phyloP scores from a whole-genome alignment of 1,140 invertebrate species.

The Apis cerana region DNA sequence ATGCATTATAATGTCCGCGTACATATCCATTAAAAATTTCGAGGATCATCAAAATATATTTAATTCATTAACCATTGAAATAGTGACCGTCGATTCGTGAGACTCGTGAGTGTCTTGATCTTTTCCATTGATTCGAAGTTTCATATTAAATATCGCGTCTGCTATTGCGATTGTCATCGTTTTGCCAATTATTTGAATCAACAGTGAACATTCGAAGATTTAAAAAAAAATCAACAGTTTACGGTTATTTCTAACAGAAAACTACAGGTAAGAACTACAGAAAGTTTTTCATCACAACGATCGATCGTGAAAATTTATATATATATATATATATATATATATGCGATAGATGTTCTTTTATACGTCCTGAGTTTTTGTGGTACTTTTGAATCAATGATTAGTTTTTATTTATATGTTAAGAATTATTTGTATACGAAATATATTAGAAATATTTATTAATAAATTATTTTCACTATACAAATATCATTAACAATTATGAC shows the following conservation, averaged over 20 bases:
- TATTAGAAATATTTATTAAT: background rate
- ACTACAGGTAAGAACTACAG: constrained; percentile 45
- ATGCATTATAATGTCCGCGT: constrained; percentile 66
- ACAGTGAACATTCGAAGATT: background rate
- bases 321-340: constrained; percentile 52
- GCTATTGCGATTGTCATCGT: constrained; percentile 3
- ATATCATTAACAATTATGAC: background rate
- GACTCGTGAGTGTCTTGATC: constrained; percentile 1
- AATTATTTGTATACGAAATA: background rate
- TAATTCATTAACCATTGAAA: constrained; percentile 37
- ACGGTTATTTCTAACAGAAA: background rate
- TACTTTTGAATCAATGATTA: constrained; percentile 17
- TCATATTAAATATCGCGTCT: constrained; percentile 10
- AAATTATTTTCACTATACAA: background rate
- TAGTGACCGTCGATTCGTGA: constrained; percentile 24
- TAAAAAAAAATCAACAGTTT: background rate
- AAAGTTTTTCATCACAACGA: constrained; percentile 27
- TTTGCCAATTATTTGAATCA: background rate
- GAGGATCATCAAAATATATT: constrained; percentile 42
- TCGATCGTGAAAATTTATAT: constrained; percentile 61
- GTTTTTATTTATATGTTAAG: background rate
- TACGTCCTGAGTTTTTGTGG: constrained; percentile 45
- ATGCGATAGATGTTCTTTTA: constrained; percentile 37
- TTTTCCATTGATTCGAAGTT: background rate
- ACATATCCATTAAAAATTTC: constrained; percentile 43